phyloP scores from a whole-genome alignment of 2,888 invertebrate genomes.

The Acronicta alni region DNA sequence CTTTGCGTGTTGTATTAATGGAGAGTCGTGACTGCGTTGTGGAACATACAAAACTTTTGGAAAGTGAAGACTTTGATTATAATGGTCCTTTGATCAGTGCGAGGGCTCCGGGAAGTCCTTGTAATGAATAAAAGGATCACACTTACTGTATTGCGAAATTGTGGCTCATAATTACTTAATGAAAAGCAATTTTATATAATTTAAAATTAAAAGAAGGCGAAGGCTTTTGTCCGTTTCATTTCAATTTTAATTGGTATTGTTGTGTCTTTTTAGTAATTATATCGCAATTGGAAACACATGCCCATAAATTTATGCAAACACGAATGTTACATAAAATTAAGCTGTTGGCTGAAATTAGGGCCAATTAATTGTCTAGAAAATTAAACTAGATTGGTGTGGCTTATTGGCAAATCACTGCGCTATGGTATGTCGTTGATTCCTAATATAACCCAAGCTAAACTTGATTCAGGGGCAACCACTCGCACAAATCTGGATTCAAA shows the following conservation, averaged over 20 bases:
- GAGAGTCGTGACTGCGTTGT: slow-evolving; percentile 67
- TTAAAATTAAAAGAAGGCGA: slow-evolving; percentile 20
- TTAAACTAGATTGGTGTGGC: slow-evolving; percentile 5
- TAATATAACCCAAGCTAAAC: not conserved
- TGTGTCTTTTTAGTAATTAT: slow-evolving; percentile 38
- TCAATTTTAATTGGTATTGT: slow-evolving; percentile 38
- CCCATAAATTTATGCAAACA: slow-evolving; percentile 11
- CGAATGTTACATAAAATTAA: slow-evolving; percentile 2
- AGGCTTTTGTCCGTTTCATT: slow-evolving; percentile 28
- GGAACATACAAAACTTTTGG: slow-evolving; percentile 62
- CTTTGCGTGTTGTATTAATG: slow-evolving; percentile 51
- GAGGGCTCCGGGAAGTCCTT: slow-evolving; percentile 32
- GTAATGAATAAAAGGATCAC: slow-evolving; percentile 42
- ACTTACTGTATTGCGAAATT: slow-evolving; percentile 17
- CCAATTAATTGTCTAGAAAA: slow-evolving; percentile 7
- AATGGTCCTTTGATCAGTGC: slow-evolving; percentile 57
- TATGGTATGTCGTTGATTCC: not conserved
- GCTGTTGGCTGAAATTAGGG: slow-evolving; percentile 2
- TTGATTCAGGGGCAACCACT: not conserved
- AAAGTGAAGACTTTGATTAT: slow-evolving; percentile 64
- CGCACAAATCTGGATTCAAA: too few species aligned
- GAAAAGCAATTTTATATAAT: slow-evolving; percentile 38
- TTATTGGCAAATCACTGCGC: not conserved
- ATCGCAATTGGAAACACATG: slow-evolving; percentile 16
- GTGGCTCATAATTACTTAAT: slow-evolving; percentile 27